These are phyloP conservation scores for Cebus imitator DNA, from an alignment of 2,113 vertebrate species.

Conservation along the genomic window DNA sequence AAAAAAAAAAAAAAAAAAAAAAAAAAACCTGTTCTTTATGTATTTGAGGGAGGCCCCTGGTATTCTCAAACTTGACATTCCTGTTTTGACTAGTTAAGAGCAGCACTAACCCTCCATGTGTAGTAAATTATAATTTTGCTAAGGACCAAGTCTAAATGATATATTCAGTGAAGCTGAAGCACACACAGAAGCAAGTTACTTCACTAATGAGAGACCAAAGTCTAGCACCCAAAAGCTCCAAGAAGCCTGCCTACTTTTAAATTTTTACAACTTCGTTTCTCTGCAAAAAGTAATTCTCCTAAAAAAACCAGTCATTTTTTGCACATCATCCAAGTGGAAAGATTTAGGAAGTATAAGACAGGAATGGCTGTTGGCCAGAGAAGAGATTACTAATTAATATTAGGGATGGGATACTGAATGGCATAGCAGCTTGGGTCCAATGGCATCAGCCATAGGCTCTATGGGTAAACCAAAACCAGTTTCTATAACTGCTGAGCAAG, in stretches of 20 bases:
- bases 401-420: background rate
- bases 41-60: background rate
- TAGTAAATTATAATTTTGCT: background rate
- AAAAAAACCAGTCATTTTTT: background rate
- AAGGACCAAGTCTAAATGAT: background rate
- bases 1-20: background rate
- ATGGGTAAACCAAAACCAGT: background rate
- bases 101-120: background rate
- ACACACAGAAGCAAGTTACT: background rate
- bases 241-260: background rate
- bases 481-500: background rate
- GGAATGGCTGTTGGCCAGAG: background rate
- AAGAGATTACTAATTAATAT: background rate
- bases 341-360: background rate
- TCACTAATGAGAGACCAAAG: background rate
- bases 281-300: background rate
- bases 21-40: background rate
- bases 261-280: slow-evolving; percentile 9
- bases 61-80: background rate
- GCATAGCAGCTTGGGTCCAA: background rate
- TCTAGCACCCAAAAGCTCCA: background rate
- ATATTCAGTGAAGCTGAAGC: background rate
- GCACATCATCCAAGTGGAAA: background rate
- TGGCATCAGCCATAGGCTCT: background rate
- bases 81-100: background rate